A percentile compares a stretch with the other conserved stretches of the same genome.
These are phyloP conservation scores for Tigriopus japonicus DNA, from an alignment of 1,140 invertebrate species.

Conservation along the genomic window DNA sequence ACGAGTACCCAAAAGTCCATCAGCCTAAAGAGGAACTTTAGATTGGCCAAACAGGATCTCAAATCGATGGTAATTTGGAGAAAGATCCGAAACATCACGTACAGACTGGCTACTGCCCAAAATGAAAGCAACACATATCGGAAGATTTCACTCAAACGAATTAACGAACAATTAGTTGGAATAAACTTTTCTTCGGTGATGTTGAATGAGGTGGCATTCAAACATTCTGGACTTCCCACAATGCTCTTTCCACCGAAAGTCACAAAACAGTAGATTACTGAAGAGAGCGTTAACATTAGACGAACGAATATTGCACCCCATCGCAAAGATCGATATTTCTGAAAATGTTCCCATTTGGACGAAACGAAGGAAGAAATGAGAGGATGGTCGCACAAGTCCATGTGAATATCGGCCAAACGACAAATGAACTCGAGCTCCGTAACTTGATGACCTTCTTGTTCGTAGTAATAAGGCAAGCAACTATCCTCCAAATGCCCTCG, in stretches of 20 bases:
- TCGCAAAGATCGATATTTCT: not conserved
- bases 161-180: too few relatives aligned
- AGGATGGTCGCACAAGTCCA: not conserved
- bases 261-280: not conserved
- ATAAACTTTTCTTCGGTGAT: too few relatives aligned
- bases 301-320: not conserved
- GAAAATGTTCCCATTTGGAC: not conserved
- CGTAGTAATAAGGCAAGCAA: too few relatives aligned
- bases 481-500: too few relatives aligned
- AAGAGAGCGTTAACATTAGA: not conserved
- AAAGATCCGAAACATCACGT: too few relatives aligned
- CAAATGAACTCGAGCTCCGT: not conserved
- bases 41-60: too few relatives aligned
- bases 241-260: not conserved
- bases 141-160: too few relatives aligned
- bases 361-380: not conserved
- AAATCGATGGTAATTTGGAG: too few relatives aligned
- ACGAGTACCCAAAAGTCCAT: too few relatives aligned
- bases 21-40: too few relatives aligned
- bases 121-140: too few relatives aligned
- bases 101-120: too few relatives aligned
- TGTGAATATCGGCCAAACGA: not conserved
- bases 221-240: not conserved
- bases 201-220: not conserved
- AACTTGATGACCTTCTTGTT: not conserved